Evolutionary conservation across 2,113 vertebrate genomes (phyloP), one percentile per base, ranked within the genome.

Genomic region (Euleptes europaea): DNA sequence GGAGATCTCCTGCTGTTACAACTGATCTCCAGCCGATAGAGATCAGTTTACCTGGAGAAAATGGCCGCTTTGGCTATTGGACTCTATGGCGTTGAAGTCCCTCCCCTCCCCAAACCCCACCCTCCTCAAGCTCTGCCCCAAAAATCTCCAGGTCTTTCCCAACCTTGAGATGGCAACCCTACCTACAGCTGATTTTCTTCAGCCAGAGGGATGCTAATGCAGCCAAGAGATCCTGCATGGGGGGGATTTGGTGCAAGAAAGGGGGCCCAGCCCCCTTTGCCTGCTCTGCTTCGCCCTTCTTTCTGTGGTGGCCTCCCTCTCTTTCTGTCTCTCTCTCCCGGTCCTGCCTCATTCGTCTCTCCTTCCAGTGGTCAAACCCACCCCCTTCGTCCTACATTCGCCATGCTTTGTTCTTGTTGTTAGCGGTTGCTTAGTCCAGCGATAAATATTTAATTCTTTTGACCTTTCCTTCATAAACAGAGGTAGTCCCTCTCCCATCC

Each of bases 391-490:
- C 26, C 57, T 26, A 65, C 23, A 8, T 33, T 38, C 14, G 40
- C 38, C 23, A n/a, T 2, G 57, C 38, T 15, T 65, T 54, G 8
- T 7, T 31, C 57, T 65, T 79, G 23, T 63, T 14, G 35, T 11
- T 31, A 35, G 21, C n/a, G 8, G 3, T 82, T 38, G 47, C 80
- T 82, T 70, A 38, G 80, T 40, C 33, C 80, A 51, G n/a, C 26
- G 3, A 38, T 82, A 82, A 82, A 82, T 54, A 82, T 82, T 82
- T 66, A 82, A 57, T 57, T 51, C 57, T 57, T 42, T 70, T 74
- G 66, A 57, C 67, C 60, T 76, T 82, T 71, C 14, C 49, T 38
- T 4, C 8, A 19, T 82, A 82, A 82, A 82, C 67, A 82, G 15
- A 82, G 67, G 23, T 10, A 9, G 80, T 11, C 33, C n/a, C 31